phyloP scores from a whole-genome alignment of 92 coral and sea anemone species.

The Epizoanthus stellaris region DNA sequence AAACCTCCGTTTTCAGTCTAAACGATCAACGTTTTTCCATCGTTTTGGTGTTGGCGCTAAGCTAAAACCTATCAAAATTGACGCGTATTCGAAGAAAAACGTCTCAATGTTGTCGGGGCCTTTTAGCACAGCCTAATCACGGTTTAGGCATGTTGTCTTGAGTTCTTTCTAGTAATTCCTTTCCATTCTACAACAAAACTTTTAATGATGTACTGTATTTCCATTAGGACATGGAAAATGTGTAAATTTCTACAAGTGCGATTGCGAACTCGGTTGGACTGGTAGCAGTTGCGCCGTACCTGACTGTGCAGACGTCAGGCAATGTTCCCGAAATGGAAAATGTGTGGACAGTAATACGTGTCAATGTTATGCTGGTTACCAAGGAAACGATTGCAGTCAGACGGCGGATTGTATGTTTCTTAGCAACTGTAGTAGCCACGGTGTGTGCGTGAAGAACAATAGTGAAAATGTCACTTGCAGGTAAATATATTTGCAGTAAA shows the following conservation, averaged over 20 bases:
- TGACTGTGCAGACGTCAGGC: not conserved
- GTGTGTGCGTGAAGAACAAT: not conserved
- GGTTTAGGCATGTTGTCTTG: too few species aligned
- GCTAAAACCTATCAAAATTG: too few species aligned
- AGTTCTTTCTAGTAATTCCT: too few species aligned
- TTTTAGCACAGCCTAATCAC: too few species aligned
- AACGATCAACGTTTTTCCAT: too few species aligned
- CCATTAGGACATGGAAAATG: slow-evolving; percentile 65
- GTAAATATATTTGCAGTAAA: not conserved
- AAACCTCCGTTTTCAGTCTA: too few species aligned
- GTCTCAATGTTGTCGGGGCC: too few species aligned
- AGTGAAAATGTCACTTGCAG: not conserved
- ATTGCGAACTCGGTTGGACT: slow-evolving; percentile 68
- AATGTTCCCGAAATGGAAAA: slow-evolving; percentile 8
- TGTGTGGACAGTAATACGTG: slow-evolving; percentile 8
- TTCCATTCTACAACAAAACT: too few species aligned
- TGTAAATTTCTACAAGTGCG: slow-evolving; percentile 59
- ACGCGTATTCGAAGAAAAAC: too few species aligned
- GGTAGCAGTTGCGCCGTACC: too few species aligned
- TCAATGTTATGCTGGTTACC: not conserved
- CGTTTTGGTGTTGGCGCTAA: too few species aligned
- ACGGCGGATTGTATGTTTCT: not conserved
- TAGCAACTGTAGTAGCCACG: slow-evolving; percentile 14
- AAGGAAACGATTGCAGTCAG: not conserved
- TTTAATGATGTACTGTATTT: not conserved